These are phyloP conservation scores for Abrostola triplasia DNA, from an alignment of 2,888 invertebrate species.

Conservation along the genomic window DNA sequence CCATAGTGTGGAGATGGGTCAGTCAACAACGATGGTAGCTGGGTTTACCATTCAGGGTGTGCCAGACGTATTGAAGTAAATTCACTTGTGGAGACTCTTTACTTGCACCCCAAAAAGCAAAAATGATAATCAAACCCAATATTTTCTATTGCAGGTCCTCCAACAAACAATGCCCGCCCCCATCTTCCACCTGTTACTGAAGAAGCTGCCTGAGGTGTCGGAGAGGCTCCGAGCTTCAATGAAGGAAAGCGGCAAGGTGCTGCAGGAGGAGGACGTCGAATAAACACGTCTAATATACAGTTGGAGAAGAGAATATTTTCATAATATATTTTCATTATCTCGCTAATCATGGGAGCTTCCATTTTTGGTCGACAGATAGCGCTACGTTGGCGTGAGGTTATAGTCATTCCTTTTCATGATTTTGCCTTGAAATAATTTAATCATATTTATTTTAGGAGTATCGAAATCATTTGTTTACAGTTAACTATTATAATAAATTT, in stretches of 20 bases:
- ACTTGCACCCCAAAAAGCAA: too few relatives aligned
- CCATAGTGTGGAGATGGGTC: too few relatives aligned
- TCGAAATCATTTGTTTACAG: slow-evolving; percentile 38
- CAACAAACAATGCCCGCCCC: slow-evolving; percentile 98
- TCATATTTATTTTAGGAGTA: slow-evolving; percentile 36
- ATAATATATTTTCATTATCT: slow-evolving; percentile 50
- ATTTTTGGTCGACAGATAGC: slow-evolving; percentile 42
- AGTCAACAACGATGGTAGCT: too few relatives aligned
- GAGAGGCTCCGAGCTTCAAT: slow-evolving; percentile 81
- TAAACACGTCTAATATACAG: slow-evolving; percentile 58
- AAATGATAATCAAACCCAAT: background rate
- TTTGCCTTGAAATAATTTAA: slow-evolving; percentile 31
- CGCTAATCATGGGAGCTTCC: slow-evolving; percentile 47
- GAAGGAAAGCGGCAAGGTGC: slow-evolving; percentile 72
- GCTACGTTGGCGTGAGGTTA: slow-evolving; percentile 37
- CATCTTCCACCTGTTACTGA: slow-evolving; percentile 96
- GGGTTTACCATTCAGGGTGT: too few relatives aligned
- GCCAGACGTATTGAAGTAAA: too few relatives aligned
- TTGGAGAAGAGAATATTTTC: slow-evolving; percentile 49
- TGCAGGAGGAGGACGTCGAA: slow-evolving; percentile 86
- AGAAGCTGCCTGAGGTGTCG: slow-evolving; percentile 92
- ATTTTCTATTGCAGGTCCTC: slow-evolving; percentile 88
- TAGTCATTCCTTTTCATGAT: slow-evolving; percentile 25
- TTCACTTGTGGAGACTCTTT: too few relatives aligned
- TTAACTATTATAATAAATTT: slow-evolving; percentile 48